Evolutionary conservation across 37 sponge, comb jelly and placozoan genomes (phyloP).

Genomic region (Amphimedon queenslandica): DNA sequence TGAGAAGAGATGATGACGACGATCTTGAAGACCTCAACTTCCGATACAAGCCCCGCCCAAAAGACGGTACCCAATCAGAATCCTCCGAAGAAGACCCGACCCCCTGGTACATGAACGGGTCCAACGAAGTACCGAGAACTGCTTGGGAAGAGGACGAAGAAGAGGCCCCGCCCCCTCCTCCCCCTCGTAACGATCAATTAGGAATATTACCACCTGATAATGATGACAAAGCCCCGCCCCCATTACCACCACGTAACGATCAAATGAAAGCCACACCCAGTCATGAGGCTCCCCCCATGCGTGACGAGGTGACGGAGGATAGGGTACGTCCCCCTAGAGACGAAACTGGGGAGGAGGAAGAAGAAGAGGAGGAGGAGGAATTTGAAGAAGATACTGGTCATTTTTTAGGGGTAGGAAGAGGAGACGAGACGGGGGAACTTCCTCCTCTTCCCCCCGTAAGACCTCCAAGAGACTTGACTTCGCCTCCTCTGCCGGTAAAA

Average conservation of each 20-base stretch:
- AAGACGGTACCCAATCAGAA: constrained; percentile 15
- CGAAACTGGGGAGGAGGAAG: too few relatives aligned
- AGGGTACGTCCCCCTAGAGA: too few relatives aligned
- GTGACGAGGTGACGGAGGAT: too few relatives aligned
- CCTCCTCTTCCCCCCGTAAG: constrained; percentile 17
- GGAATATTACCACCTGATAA: not conserved
- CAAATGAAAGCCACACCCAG: not conserved
- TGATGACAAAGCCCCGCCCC: constrained; percentile 25
- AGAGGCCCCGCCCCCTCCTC: too few relatives aligned
- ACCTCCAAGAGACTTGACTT: not conserved
- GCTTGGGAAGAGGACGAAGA: not conserved
- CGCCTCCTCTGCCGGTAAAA: constrained; percentile 23
- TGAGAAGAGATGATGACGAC: constrained; percentile 18
- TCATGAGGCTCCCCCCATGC: too few relatives aligned
- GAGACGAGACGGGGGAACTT: constrained; percentile 13
- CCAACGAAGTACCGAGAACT: not conserved
- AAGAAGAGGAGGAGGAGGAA: too few relatives aligned
- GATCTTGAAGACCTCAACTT: constrained; percentile 15
- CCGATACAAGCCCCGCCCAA: constrained; percentile 18
- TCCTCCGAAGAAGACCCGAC: not conserved
- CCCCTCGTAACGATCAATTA: too few relatives aligned
- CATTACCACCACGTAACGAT: constrained; percentile 7
- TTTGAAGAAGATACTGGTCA: constrained; percentile 5
- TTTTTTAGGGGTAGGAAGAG: constrained; percentile 70
- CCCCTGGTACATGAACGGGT: too few relatives aligned